Base-by-base conservation (phyloP, 1,140 invertebrate species). In the Panagrolaimus sp. region DNA sequence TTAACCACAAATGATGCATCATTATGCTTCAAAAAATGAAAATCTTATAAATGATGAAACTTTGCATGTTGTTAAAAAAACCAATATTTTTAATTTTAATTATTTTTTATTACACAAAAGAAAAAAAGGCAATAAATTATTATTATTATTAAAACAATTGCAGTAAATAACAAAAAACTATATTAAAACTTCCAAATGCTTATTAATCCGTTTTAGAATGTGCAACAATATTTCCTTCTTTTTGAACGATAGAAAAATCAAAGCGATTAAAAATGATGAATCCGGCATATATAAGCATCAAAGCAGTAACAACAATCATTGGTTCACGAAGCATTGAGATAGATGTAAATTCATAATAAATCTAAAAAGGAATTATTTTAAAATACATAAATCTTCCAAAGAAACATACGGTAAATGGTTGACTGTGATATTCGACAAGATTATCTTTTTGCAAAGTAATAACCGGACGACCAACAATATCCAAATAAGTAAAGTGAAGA, bases 351-450 rank as follows among this genome's bases (percentile, higher is more conserved):
- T 88, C 89, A 81, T 96, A 98, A 65, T 89, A 89, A 14, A 96
- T 84, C 84, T 90, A 45, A 67, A 76, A 77, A 45, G 25, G 4
- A 42, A 11, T 4, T 38, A 11, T n/a, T 13, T n/a, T n/a, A 48
- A 67, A 31, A 57, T n/a, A 64, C 11, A 46, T n/a, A n/a, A n/a
- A n/a, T n/a, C 47, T 65, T 13, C 11, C n/a, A 65, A 46, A 66
- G n/a, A 48, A 66, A 53, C 69, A 73, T 78, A 88, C 87, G 78
- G 87, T 84, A 81, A 90, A 87, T 83, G 92, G 91, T 84, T 96
- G 91, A 82, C 98, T 98, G 78, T 99, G 96, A 81, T 92, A 91
- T 76, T 98, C 93, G 0, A 98, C 92, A 42, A 98, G 83, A 86
- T 97, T 96, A 2, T 84, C 88, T 80, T 96, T 96, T 14, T 87